These are phyloP conservation scores for Cetonia aurata DNA, from an alignment of 2,888 invertebrate species.

Conservation along the genomic window DNA sequence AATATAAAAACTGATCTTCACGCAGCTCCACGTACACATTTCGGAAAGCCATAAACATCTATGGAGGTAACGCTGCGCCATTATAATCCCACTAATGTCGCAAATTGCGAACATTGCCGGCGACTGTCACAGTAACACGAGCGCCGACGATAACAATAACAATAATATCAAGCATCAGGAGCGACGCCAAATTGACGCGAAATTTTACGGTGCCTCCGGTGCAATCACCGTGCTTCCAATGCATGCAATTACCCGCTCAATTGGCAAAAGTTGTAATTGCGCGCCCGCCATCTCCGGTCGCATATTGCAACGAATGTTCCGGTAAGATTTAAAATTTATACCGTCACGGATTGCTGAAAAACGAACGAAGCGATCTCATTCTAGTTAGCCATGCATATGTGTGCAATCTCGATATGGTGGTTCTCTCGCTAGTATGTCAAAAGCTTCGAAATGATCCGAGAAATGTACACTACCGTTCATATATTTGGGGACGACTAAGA, in stretches of 20 bases:
- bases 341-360: neutral
- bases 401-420: neutral
- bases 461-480: no score
- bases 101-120: neutral
- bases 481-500: no score
- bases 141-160: conserved; percentile 21
- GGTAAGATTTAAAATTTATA: conserved; percentile 11
- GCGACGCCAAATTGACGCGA: conserved; percentile 22
- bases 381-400: no score
- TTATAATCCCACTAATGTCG: neutral
- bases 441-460: no score
- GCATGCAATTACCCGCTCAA: conserved; percentile 19
- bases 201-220: conserved; percentile 13
- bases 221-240: conserved; percentile 8
- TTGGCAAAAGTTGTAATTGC: conserved; percentile 25
- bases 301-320: neutral
- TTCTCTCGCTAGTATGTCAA: neutral
- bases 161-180: conserved; percentile 31
- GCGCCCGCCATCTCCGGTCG: neutral
- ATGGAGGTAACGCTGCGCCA: neutral
- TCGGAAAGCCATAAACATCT: neutral
- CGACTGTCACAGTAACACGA: conserved; percentile 2
- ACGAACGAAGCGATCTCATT: neutral
- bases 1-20: no score
- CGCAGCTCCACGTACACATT: no score